These are phyloP conservation scores for Nephrotoma flavescens DNA, from an alignment of 2,888 invertebrate species.

Conservation along the genomic window DNA sequence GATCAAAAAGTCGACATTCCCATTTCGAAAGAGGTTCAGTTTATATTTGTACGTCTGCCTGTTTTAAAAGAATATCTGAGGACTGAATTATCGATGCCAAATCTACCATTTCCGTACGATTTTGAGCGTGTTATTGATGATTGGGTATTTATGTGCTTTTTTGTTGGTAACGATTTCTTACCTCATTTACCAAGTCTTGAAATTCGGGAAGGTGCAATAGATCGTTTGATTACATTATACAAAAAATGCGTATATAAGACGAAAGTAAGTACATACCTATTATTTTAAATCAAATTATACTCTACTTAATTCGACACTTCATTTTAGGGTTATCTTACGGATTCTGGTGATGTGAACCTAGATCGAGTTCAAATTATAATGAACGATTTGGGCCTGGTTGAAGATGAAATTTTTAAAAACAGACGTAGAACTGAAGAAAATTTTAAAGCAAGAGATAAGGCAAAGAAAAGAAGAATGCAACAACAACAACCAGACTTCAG, in stretches of 20 bases:
- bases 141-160: constrained; percentile 99
- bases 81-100: constrained; percentile 76
- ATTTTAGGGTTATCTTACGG: constrained; percentile 76
- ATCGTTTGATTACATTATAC: constrained; percentile 80
- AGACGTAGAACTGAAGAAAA: constrained; percentile 74
- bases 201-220: constrained; percentile 94
- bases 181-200: constrained; percentile 96
- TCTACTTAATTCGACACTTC: constrained; percentile 7
- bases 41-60: constrained; percentile 84
- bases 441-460: constrained; percentile 64
- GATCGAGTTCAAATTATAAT: constrained; percentile 90
- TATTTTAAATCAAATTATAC: background rate
- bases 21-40: constrained; percentile 64
- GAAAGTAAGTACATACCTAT: constrained; percentile 47
- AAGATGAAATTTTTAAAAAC: constrained; percentile 94
- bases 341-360: constrained; percentile 86
- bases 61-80: constrained; percentile 89
- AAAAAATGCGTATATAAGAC: constrained; percentile 90
- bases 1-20: constrained; percentile 42
- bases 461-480: constrained; percentile 43
- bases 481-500: constrained; percentile 47
- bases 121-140: constrained; percentile 94
- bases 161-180: constrained; percentile 97
- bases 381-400: constrained; percentile 81
- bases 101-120: constrained; percentile 79